Conservation (phyloP, 2,113 vertebrate genomes). For the Chaetodon auriga region DNA sequence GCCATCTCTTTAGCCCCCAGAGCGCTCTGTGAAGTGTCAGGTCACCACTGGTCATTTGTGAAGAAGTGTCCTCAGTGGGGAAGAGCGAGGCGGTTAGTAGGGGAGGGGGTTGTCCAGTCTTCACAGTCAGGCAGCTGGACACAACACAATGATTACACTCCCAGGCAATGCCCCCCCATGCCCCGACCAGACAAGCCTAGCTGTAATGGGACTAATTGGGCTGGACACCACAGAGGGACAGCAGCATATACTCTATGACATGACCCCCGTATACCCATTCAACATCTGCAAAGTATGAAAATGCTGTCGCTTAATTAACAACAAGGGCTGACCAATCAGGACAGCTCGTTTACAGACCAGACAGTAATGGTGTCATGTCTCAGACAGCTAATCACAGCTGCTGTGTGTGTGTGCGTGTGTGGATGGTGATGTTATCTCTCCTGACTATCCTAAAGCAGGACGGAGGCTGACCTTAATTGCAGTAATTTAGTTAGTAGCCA, state of each 20-base stretch:
- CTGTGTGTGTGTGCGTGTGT: slow-evolving; percentile 24
- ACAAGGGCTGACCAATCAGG: slow-evolving; percentile 61
- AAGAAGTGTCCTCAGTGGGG: slow-evolving; percentile 31
- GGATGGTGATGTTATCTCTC: slow-evolving; percentile 74
- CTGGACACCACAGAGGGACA: slow-evolving; percentile 57
- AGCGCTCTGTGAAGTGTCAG: slow-evolving; percentile 40
- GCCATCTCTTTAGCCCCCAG: slow-evolving; percentile 16
- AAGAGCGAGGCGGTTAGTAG: slow-evolving; percentile 6
- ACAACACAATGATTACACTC: slow-evolving; percentile 47
- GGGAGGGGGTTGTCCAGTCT: slow-evolving; percentile 17
- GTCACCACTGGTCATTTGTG: slow-evolving; percentile 32
- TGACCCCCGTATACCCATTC: slow-evolving; percentile 49
- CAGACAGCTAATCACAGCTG: slow-evolving; percentile 9
- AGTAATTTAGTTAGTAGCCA: slow-evolving; percentile 74
- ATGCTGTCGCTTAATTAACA: slow-evolving; percentile 71
- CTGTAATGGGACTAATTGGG: slow-evolving; percentile 77
- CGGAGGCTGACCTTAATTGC: slow-evolving; percentile 81
- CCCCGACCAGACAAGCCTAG: slow-evolving; percentile 52
- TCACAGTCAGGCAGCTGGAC: slow-evolving; percentile 45
- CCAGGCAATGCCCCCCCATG: slow-evolving; percentile 7
- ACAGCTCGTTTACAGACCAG: slow-evolving; percentile 55
- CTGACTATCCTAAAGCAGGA: slow-evolving; percentile 71
- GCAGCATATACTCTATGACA: slow-evolving; percentile 59
- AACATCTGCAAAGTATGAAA: slow-evolving; percentile 72
- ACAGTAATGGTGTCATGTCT: slow-evolving; percentile 70